Evolutionary conservation across 1,140 invertebrate genomes (phyloP).

Genomic region (Wasmannia auropunctata): DNA sequence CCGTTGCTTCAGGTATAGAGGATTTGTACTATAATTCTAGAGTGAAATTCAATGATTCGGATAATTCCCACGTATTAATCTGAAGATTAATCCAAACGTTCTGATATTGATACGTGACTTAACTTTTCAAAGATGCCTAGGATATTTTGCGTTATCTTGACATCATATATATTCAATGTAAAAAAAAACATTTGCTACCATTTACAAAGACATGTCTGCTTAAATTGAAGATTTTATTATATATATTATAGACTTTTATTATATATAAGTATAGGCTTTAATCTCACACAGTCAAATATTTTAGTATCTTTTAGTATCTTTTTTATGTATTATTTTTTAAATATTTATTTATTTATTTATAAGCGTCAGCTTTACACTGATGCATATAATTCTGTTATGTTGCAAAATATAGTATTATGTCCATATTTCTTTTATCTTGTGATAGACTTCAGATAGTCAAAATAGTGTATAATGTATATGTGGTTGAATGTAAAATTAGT

Average conservation of each 20-base stretch:
- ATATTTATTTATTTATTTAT: slow-evolving; percentile 44
- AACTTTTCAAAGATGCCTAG: slow-evolving; percentile 36
- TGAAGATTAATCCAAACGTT: slow-evolving; percentile 67
- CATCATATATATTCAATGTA: slow-evolving; percentile 35
- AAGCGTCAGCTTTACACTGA: slow-evolving; percentile 44
- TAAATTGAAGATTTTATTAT: slow-evolving; percentile 45
- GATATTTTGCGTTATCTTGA: slow-evolving; percentile 40
- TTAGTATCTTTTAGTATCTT: slow-evolving; percentile 52
- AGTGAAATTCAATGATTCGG: slow-evolving; percentile 79
- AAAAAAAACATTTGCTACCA: slow-evolving; percentile 39
- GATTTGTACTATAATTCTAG: slow-evolving; percentile 80
- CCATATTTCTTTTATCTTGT: slow-evolving; percentile 46
- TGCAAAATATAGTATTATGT: slow-evolving; percentile 51
- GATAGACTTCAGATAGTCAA: slow-evolving; percentile 33
- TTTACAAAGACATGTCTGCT: slow-evolving; percentile 43
- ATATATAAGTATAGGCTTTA: too few relatives aligned
- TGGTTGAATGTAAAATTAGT: slow-evolving; percentile 53
- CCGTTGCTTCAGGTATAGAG: slow-evolving; percentile 82
- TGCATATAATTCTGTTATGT: slow-evolving; percentile 37
- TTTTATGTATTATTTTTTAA: slow-evolving; percentile 39
- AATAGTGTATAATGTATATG: slow-evolving; percentile 48
- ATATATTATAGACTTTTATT: slow-evolving; percentile 54
- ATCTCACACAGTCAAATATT: slow-evolving; percentile 58
- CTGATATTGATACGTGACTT: slow-evolving; percentile 25
- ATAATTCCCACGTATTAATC: slow-evolving; percentile 79